These are phyloP conservation scores for Diarsia rubi DNA, from an alignment of 2,888 invertebrate genomes.

Conservation along the genomic window DNA sequence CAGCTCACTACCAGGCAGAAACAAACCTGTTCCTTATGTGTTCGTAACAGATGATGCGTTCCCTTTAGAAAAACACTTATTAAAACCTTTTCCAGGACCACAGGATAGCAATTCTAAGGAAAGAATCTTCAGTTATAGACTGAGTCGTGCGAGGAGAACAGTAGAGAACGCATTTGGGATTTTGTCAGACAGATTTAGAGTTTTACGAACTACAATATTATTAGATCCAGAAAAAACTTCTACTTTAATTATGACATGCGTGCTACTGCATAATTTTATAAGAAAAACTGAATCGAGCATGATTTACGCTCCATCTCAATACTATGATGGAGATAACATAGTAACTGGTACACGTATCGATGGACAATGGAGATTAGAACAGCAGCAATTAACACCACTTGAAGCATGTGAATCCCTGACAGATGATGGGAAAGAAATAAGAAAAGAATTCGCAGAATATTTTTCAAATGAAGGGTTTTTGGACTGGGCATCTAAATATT, in stretches of 20 bases:
- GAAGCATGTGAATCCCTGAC: constrained; percentile 60
- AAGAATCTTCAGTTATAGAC: constrained; percentile 63
- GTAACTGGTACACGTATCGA: constrained; percentile 56
- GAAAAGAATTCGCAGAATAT: constrained; percentile 65
- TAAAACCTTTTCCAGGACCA: constrained; percentile 62
- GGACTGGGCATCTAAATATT: constrained; percentile 59
- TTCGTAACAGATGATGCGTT: constrained; percentile 64
- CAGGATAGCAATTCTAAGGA: constrained; percentile 60
- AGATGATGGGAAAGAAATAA: constrained; percentile 65
- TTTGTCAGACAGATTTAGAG: constrained; percentile 55
- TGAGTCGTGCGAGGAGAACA: constrained; percentile 59
- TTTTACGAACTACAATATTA: constrained; percentile 59
- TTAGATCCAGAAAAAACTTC: constrained; percentile 64
- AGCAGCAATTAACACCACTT: constrained; percentile 63
- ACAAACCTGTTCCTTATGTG: constrained; percentile 57
- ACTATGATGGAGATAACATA: constrained; percentile 55
- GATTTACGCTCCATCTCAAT: constrained; percentile 60
- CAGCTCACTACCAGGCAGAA: constrained; percentile 50
- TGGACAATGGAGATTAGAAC: constrained; percentile 63
- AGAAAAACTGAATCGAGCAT: constrained; percentile 49
- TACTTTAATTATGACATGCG: constrained; percentile 62
- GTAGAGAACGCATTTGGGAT: constrained; percentile 65
- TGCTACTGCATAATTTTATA: constrained; percentile 61
- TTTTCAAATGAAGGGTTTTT: constrained; percentile 52
- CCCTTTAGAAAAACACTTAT: constrained; percentile 50